Evolutionary conservation across 2,797 vertebrate genomes (phyloP), one percentile per base, ranked within the genome.

Genomic region (Mycteria americana): DNA sequence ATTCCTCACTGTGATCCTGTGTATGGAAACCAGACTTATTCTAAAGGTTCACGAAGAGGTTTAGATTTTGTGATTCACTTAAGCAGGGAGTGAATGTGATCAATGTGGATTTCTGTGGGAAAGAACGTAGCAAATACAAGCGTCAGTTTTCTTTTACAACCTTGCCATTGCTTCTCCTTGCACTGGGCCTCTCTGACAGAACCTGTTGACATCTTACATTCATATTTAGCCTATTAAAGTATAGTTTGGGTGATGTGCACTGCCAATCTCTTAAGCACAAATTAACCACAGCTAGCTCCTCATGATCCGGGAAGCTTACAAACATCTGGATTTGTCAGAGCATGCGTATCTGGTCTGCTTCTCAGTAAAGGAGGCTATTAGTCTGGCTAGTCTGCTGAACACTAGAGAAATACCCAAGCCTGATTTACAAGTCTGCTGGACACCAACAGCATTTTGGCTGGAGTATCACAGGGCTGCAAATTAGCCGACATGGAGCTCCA

Each of bases 121-220:
- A 88, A 64, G 17, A 70, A 63, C 0, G 13, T 6, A 23, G 37
- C 57, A 68, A 92, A 72, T 37, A 48, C 45, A 60, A 65, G 6
- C 5, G 8, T 57, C 69, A 64, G 27, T 23, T 92, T 79, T 87
- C 77, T 91, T 75, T 54, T 37, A 69, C 67, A 76, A 41, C 16
- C 35, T 79, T 91, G 43, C 24, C n/a, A 41, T 43, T 1, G 2
- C 48, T 91, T 50, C 60, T 85, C 19, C 64, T 64, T 50, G 43
- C 23, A 7, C 43, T 18, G 28, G 21, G 46, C n/a, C 59, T 75
- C 76, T 48, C 45, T 50, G 30, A 85, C 50, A 73, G 70, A 92
- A 23, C 18, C 28, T 0, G 0, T 2, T 43, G 33, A 48, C 23
- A 51, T 31, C 54, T 24, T 10, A 41, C 22, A 33, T 31, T 53